phyloP scores from a whole-genome alignment of 1,140 invertebrate species.

The Drosophila biarmipes region DNA sequence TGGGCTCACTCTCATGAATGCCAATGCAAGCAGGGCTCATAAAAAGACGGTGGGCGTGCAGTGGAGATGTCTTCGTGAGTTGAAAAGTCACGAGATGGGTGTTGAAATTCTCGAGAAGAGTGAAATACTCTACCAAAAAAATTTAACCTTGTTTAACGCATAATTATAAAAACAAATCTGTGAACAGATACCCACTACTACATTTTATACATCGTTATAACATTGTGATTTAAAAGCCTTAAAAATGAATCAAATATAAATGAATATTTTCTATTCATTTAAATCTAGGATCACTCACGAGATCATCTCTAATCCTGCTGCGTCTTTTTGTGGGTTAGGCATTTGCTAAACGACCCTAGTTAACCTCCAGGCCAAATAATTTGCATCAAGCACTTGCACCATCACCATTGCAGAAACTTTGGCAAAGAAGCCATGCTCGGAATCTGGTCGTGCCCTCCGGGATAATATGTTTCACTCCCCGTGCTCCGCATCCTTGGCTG shows the following conservation, averaged over 20 bases:
- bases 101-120: background rate
- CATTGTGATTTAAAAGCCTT: too few species aligned
- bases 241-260: too few species aligned
- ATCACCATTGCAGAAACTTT: slow-evolving; percentile 54
- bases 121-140: too few species aligned
- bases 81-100: slow-evolving; percentile 1
- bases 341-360: slow-evolving; percentile 83
- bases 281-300: background rate
- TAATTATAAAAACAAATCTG: too few species aligned
- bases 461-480: slow-evolving; percentile 40
- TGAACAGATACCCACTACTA: too few species aligned
- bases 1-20: slow-evolving; percentile 72
- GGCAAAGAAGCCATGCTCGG: slow-evolving; percentile 45
- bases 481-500: slow-evolving; percentile 17
- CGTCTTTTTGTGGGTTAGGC: slow-evolving; percentile 59
- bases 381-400: slow-evolving; percentile 81
- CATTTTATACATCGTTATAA: too few species aligned
- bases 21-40: slow-evolving; percentile 72
- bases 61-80: slow-evolving; percentile 21
- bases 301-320: slow-evolving; percentile 8
- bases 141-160: too few species aligned
- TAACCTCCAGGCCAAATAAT: slow-evolving; percentile 81
- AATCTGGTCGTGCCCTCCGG: slow-evolving; percentile 66
- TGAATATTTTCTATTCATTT: too few species aligned
- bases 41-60: slow-evolving; percentile 48